Evolutionary conservation across 2,113 vertebrate species (phyloP), one percentile per base, ranked within the genome.

Genomic region (Conger conger): DNA sequence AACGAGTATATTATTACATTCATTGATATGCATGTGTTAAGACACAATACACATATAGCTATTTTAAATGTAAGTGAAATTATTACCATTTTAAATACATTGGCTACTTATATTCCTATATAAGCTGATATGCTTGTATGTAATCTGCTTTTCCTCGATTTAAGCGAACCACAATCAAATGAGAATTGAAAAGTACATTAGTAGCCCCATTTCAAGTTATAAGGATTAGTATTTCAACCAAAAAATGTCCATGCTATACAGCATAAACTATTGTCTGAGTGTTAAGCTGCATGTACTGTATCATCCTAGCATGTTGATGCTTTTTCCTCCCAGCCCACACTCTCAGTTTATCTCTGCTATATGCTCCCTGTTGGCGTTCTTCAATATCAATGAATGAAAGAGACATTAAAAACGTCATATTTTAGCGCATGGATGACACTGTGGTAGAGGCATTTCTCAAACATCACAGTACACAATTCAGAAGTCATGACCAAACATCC

Each of bases 291-390:
- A n/a, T 77, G 30, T 77, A 17, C 4, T 77, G 30, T 77, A 17
- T 16, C 76, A 33, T 13, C 16, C 7, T 17, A 36, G 76, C 76
- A 77, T 13, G 33, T 8, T 77, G 37, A 83, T 57, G 42, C 37
- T 40, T 40, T 20, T 20, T 30, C 83, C 42, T 60, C 42, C 84
- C 30, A 20, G 17, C 11, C 30, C 33, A 33, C 9, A 15, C 76
- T 76, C 42, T 30, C 86, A 92, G 91, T 94, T 77, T 93, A 92
- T 93, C 94, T 88, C 94, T 89, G 87, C 92, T 86, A 86, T 82
- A 92, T 92, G 93, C 94, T 94, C 92, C 94, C 95, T 91, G 93
- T 94, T 92, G 94, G 92, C 93, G 94, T 90, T 87, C 89, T 91
- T 83, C 91, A 87, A 42, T 86, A 87, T 83, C 89, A 84, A 87